Percentiles rank a stretch among this genome's conserved stretches.
phyloP scores from a whole-genome alignment of 2,797 vertebrate species.

The Brachymystax lenok region DNA sequence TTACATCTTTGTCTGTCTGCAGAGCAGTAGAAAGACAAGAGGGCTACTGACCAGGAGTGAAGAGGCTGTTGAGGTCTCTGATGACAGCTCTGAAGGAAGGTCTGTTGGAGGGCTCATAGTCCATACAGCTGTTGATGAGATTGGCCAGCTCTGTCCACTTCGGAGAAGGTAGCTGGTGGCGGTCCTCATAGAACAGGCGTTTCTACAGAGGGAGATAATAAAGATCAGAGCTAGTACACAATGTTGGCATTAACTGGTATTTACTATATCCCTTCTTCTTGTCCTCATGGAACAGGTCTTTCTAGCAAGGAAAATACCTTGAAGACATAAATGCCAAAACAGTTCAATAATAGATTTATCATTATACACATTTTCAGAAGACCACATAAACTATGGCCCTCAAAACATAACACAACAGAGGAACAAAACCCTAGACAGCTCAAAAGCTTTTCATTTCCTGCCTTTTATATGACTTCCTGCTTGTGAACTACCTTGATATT shows the following conservation, averaged over 20 bases:
- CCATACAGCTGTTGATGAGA: conserved; percentile 96
- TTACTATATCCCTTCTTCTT: too few relatives aligned
- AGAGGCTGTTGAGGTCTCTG: conserved; percentile 95
- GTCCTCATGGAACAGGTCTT: too few relatives aligned
- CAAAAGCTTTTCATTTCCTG: too few relatives aligned
- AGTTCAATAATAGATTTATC: too few relatives aligned
- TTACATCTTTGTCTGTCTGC: neutral
- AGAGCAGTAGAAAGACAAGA: neutral
- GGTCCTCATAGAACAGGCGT: conserved; percentile 93
- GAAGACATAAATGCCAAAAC: too few relatives aligned
- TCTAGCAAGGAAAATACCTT: too few relatives aligned
- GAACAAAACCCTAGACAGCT: too few relatives aligned
- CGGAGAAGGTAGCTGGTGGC: conserved; percentile 93
- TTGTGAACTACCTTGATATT: neutral
- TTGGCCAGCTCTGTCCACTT: conserved; percentile 97
- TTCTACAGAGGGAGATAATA: conserved; percentile 77
- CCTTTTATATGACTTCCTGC: neutral
- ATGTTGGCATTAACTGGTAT: too few relatives aligned
- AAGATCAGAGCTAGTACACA: too few relatives aligned
- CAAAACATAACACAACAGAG: too few relatives aligned
- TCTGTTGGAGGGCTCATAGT: conserved; percentile 90
- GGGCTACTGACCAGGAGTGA: conserved; percentile 86
- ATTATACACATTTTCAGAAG: too few relatives aligned
- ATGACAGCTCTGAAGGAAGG: conserved; percentile 94
- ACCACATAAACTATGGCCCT: too few relatives aligned